These are phyloP conservation scores for Diogma glabrata DNA, from an alignment of 2,888 invertebrate genomes.

Conservation along the genomic window DNA sequence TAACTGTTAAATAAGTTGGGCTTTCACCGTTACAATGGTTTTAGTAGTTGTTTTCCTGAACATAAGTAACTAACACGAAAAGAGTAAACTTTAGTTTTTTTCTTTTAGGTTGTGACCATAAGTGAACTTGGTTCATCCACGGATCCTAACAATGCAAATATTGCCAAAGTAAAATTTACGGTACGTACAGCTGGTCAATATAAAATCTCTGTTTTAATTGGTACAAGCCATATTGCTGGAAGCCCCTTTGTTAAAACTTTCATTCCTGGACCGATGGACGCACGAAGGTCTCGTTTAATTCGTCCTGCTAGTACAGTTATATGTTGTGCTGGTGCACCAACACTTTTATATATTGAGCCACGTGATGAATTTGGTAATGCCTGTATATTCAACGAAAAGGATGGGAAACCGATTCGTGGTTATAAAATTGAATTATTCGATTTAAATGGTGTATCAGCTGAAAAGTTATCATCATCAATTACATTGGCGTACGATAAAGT, in stretches of 20 bases:
- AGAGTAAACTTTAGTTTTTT: too few relatives aligned
- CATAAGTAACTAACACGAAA: not conserved
- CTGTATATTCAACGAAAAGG: conserved; percentile 50
- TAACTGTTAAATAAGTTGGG: too few relatives aligned
- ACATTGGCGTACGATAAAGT: conserved; percentile 64
- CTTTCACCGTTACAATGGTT: too few relatives aligned
- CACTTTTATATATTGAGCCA: conserved; percentile 76
- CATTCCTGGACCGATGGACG: conserved; percentile 71
- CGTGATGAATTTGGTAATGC: conserved; percentile 82
- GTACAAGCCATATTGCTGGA: conserved; percentile 67
- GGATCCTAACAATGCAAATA: conserved; percentile 74
- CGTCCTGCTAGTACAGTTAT: conserved; percentile 76
- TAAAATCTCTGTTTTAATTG: conserved; percentile 72
- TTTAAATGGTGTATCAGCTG: conserved; percentile 46
- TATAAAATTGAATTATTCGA: conserved; percentile 48
- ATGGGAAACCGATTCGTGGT: conserved; percentile 54
- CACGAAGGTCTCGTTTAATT: conserved; percentile 71
- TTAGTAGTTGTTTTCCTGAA: too few relatives aligned
- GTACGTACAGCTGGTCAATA: conserved; percentile 86
- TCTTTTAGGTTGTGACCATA: conserved; percentile 59
- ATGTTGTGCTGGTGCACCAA: conserved; percentile 64
- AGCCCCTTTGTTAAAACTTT: conserved; percentile 79
- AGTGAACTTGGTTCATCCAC: conserved; percentile 79
- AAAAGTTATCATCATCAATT: conserved; percentile 43
- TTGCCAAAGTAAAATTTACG: conserved; percentile 82